A percentile compares a stretch with the other conserved stretches of the same genome.
Conservation (phyloP, 2,888 invertebrate genomes). For the Psylliodes chrysocephalus region DNA sequence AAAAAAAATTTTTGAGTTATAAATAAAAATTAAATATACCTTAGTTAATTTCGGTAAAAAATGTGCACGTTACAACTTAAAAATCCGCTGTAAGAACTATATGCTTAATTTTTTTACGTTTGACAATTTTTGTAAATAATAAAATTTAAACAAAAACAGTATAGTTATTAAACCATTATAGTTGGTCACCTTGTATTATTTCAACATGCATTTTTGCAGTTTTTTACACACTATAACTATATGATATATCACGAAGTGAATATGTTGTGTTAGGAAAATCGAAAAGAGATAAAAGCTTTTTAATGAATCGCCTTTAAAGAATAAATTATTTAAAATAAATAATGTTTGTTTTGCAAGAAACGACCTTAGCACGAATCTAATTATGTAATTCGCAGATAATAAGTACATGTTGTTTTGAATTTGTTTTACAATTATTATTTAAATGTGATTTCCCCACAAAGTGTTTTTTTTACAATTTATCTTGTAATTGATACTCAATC, state of each 20-base stretch:
- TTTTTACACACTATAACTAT: constrained; percentile 13
- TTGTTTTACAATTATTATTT: neutral
- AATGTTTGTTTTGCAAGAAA: constrained; percentile 4
- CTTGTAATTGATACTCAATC: too few species aligned
- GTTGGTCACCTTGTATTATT: neutral
- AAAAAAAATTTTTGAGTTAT: too few species aligned
- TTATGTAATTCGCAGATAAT: neutral
- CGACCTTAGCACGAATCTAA: constrained; percentile 4
- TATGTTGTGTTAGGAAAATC: neutral
- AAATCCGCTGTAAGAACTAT: too few species aligned
- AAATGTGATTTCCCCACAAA: neutral
- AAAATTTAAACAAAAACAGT: too few species aligned
- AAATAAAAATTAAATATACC: too few species aligned
- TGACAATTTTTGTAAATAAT: too few species aligned
- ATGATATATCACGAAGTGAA: constrained; percentile 26
- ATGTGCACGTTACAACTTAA: too few species aligned
- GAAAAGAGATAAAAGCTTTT: neutral
- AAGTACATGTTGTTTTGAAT: neutral
- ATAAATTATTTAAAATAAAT: constrained; percentile 6
- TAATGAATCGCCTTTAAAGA: neutral
- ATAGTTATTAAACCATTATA: too few species aligned
- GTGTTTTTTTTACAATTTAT: neutral
- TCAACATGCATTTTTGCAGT: constrained; percentile 19
- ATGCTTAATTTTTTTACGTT: too few species aligned
- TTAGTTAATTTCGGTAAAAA: too few species aligned